A percentile compares a stretch with the other conserved stretches of the same genome.
These are phyloP conservation scores for Idaea biselata DNA, from an alignment of 2,888 invertebrate genomes.

Conservation along the genomic window DNA sequence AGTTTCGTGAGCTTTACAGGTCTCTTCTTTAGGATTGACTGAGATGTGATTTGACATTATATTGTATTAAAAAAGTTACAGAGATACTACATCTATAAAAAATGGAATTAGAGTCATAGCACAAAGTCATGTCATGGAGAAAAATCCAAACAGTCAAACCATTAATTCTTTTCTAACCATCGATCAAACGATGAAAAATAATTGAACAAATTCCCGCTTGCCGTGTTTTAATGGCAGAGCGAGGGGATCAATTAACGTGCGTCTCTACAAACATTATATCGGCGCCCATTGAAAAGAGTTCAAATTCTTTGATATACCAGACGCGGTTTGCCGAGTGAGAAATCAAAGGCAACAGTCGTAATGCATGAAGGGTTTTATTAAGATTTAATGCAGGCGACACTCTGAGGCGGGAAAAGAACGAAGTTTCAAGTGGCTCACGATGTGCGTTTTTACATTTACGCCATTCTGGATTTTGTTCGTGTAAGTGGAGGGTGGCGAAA, in stretches of 20 bases:
- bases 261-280: constrained; percentile 74
- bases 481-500: constrained; percentile 50
- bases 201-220: background rate
- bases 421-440: constrained; percentile 68
- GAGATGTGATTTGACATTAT: too few species aligned
- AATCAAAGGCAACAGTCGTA: constrained; percentile 74
- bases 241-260: constrained; percentile 73
- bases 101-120: too few species aligned
- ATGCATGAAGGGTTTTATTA: constrained; percentile 80
- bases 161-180: constrained; percentile 9
- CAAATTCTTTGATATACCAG: constrained; percentile 79
- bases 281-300: constrained; percentile 80
- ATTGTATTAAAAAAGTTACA: too few species aligned
- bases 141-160: background rate
- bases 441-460: constrained; percentile 73
- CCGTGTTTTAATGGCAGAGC: constrained; percentile 30
- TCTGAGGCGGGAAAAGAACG: constrained; percentile 78
- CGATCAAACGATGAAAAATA: constrained; percentile 12
- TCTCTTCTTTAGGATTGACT: too few species aligned
- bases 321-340: constrained; percentile 79
- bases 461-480: constrained; percentile 70
- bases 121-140: too few species aligned
- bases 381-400: constrained; percentile 80
- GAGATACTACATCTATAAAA: too few species aligned
- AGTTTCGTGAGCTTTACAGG: too few species aligned